A percentile compares a stretch with the other conserved stretches of the same genome.
phyloP scores from a whole-genome alignment of 2,888 invertebrate species.

The Polymixis flavicincta region DNA sequence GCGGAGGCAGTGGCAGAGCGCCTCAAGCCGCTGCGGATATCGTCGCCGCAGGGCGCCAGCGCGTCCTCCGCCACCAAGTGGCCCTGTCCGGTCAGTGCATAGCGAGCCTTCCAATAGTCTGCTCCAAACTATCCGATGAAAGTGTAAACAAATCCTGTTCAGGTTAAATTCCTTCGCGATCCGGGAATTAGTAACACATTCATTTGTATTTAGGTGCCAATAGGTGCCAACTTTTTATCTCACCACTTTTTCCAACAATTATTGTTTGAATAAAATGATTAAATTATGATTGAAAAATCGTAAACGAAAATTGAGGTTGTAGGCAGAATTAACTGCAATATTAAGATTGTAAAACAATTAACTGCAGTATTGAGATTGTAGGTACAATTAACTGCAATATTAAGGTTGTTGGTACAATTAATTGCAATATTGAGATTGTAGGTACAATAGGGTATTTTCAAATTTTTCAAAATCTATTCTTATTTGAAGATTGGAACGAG shows the following conservation, averaged over 20 bases:
- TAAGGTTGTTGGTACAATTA: too few species aligned
- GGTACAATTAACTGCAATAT: too few species aligned
- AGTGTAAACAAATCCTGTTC: background rate
- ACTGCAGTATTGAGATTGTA: too few species aligned
- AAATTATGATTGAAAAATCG: too few species aligned
- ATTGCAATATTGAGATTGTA: too few species aligned
- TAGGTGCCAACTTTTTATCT: background rate
- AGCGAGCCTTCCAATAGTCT: background rate
- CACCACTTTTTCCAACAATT: background rate
- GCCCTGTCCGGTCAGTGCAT: constrained; percentile 89
- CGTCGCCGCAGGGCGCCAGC: constrained; percentile 82
- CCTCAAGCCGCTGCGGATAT: constrained; percentile 83
- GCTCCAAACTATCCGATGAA: background rate
- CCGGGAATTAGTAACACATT: background rate
- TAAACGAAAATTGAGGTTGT: too few species aligned
- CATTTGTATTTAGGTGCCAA: background rate
- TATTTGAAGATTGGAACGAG: too few species aligned
- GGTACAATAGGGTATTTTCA: too few species aligned
- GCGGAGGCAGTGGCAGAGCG: constrained; percentile 83
- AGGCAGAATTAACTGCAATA: too few species aligned
- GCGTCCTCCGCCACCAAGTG: constrained; percentile 86
- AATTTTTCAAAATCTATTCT: too few species aligned
- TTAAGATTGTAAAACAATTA: too few species aligned
- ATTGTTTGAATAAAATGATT: too few species aligned
- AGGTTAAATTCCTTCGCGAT: background rate